Evolutionary conservation across 1,140 invertebrate species (phyloP), one percentile per base, ranked within the genome.

Genomic region (Drosophila ficusphila): DNA sequence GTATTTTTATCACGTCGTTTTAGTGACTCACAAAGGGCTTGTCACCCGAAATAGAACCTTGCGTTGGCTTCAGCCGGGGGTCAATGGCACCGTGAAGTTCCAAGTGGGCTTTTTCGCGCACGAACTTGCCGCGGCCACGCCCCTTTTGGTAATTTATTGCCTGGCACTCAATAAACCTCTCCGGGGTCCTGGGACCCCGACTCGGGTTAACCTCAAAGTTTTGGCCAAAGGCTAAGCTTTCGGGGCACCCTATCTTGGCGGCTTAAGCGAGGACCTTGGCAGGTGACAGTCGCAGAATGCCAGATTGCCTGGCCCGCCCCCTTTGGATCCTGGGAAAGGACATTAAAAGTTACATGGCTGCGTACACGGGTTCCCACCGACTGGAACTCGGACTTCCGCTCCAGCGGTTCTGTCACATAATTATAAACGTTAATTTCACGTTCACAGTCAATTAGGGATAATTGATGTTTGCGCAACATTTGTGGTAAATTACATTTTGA

Each of bases 341-440:
- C 64, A 67, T 68, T 68, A 68, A 67, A 67, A 52, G 64, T 68
- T 68, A 68, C 46, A 65, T 51, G 60, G 16, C 44, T 8, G 31
- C 33, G 33, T 25, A 58, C 47, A 46, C 19, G 29, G 23, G 16
- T 61, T 60, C 9, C 33, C 48, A 42, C 31, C 36, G 36, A 49
- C 65, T 64, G 31, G 12, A 73, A 44, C 53, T 78, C 29, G 60
- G 60, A 61, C 71, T 85, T 76, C 60, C 57, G 56, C 58, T 38
- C 31, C 70, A 51, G 34, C 47, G 52, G 47, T 57, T 74, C 58
- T 78, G 77, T 88, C 82, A 88, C 82, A 88, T 88, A 88, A 88
- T 88, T 88, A 88, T 88, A 88, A 88, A 88, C 82, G 82, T 88
- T 88, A 88, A 88, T 88, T 86, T 88, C 82, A 82, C 82, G 72